Conservation (phyloP, 2,888 invertebrate species). For the Xestoiulus laeticollis region DNA sequence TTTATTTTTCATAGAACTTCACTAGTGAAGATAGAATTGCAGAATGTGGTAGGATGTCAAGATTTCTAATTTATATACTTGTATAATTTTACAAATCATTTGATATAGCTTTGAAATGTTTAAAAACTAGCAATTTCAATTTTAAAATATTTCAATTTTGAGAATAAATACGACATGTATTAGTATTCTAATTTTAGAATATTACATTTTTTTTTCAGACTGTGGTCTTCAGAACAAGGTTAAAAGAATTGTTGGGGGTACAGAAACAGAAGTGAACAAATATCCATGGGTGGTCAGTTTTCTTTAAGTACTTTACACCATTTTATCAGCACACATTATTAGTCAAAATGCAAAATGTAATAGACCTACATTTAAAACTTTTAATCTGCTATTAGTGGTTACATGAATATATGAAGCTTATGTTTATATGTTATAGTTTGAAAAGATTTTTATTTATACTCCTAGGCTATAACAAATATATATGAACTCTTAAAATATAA, state of each 20-base stretch:
- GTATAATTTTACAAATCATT: background rate
- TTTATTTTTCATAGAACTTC: background rate
- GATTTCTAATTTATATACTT: background rate
- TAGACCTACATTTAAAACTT: no score
- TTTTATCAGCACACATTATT: background rate
- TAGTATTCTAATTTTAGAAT: background rate
- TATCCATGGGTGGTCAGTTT: slow-evolving; percentile 32
- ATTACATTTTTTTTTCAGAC: background rate
- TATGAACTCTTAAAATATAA: no score
- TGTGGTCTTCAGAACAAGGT: background rate
- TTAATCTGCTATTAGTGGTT: background rate
- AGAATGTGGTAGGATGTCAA: background rate
- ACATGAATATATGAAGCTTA: no score
- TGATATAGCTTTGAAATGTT: background rate
- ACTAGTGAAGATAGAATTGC: background rate
- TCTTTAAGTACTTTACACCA: background rate
- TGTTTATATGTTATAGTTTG: no score
- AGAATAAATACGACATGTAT: background rate
- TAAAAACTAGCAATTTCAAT: background rate
- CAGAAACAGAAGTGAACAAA: background rate
- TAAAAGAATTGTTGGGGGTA: slow-evolving; percentile 19
- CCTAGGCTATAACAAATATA: no score
- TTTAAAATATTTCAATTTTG: no score
- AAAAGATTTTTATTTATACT: no score
- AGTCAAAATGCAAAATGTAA: no score